A percentile compares a stretch with the other conserved stretches of the same genome.
Evolutionary conservation across 2,888 invertebrate species (phyloP).

Genomic region (Asteroscopus sphinx): DNA sequence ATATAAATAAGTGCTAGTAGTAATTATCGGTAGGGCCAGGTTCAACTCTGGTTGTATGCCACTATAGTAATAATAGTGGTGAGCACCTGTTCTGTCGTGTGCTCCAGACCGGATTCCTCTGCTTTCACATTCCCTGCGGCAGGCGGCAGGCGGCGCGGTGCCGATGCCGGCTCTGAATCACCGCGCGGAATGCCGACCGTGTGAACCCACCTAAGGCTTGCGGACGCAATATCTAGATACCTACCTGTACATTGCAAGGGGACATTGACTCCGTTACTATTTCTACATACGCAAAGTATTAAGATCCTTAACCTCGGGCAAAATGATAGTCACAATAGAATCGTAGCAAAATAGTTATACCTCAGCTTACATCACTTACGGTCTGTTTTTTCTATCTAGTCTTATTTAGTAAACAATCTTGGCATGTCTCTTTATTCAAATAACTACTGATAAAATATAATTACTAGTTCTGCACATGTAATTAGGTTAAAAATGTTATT

Average conservation of each 20-base stretch:
- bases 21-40: too few species aligned
- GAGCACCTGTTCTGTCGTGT: slow-evolving; percentile 29
- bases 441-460: too few species aligned
- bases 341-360: too few species aligned
- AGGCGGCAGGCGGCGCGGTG: slow-evolving; percentile 17
- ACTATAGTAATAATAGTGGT: slow-evolving; percentile 11
- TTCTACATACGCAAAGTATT: neutral
- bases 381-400: too few species aligned
- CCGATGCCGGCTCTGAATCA: slow-evolving; percentile 66
- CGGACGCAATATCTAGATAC: slow-evolving; percentile 19
- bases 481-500: too few species aligned
- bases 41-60: neutral
- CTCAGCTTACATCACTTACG: too few species aligned
- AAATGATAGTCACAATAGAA: too few species aligned
- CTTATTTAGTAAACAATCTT: too few species aligned
- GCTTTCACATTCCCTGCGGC: slow-evolving; percentile 69
- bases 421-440: too few species aligned
- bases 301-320: neutral
- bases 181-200: slow-evolving; percentile 68
- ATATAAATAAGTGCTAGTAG: too few species aligned
- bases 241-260: slow-evolving; percentile 8
- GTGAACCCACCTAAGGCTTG: slow-evolving; percentile 44
- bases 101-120: slow-evolving; percentile 67
- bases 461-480: too few species aligned
- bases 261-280: slow-evolving; percentile 44